A percentile compares a stretch with the other conserved stretches of the same genome.
Evolutionary conservation across 2,113 vertebrate genomes (phyloP).

Genomic region (Ciconia maguari): DNA sequence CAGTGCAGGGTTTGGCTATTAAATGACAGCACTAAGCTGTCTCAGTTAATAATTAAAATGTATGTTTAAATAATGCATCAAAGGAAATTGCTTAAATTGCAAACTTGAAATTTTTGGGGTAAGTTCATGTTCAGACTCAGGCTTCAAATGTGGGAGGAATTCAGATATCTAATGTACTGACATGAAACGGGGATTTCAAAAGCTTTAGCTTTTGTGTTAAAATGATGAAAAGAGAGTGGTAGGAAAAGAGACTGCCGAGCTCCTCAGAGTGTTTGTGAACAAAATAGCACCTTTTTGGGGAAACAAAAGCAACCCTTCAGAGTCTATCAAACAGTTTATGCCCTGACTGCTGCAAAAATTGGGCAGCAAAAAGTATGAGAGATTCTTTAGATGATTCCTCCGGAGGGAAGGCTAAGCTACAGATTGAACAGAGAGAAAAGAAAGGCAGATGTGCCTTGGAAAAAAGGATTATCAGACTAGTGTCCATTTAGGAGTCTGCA

Average conservation of each 20-base stretch:
- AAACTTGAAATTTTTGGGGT: constrained; percentile 15
- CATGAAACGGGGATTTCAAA: constrained; percentile 6
- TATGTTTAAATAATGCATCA: constrained; percentile 56
- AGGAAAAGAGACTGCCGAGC: constrained; percentile 19
- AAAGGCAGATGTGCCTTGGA: constrained; percentile 15
- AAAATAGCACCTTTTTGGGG: constrained; percentile 49
- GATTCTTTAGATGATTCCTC: constrained; percentile 15
- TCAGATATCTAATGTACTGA: neutral
- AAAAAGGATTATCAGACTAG: constrained; percentile 8
- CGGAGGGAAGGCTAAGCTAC: neutral
- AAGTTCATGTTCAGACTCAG: neutral
- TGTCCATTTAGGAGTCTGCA: neutral
- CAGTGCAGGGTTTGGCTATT: neutral
- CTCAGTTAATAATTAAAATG: constrained; percentile 50
- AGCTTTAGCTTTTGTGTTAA: constrained; percentile 33
- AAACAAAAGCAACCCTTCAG: constrained; percentile 21
- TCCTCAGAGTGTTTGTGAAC: constrained; percentile 53
- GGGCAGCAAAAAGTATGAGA: neutral
- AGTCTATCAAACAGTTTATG: constrained; percentile 30
- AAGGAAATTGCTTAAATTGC: constrained; percentile 46
- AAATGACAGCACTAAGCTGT: constrained; percentile 7
- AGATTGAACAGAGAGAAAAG: neutral
- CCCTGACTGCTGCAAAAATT: neutral
- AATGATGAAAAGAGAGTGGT: constrained; percentile 27
- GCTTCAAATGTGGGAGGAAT: constrained; percentile 20